These are phyloP conservation scores for Pollimyrus isidori DNA, from an alignment of 2,113 vertebrate species.

Conservation along the genomic window DNA sequence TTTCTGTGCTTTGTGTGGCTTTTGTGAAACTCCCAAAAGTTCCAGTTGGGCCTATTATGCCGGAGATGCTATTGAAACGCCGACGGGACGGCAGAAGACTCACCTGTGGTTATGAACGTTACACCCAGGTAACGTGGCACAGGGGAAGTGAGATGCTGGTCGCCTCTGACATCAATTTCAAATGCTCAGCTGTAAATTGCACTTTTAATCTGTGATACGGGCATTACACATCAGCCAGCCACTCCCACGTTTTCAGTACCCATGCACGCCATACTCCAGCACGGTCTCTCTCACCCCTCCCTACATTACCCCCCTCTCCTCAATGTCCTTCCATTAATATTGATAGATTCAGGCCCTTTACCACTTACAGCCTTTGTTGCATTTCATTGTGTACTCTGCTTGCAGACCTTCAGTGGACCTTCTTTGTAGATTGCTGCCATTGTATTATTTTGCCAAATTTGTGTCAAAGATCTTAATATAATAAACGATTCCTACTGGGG, in stretches of 20 bases:
- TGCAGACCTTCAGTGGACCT: neutral
- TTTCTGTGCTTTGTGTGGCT: neutral
- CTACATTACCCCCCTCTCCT: neutral
- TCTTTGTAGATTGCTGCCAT: neutral
- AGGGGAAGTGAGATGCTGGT: neutral
- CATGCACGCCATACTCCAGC: neutral
- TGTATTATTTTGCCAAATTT: neutral
- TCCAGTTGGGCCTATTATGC: neutral
- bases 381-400: neutral
- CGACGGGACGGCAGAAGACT: neutral
- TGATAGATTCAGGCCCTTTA: neutral
- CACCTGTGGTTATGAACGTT: neutral
- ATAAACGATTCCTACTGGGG: neutral
- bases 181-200: neutral
- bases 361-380: neutral
- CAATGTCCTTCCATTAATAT: neutral
- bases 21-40: neutral
- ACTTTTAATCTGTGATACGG: neutral
- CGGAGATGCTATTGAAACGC: neutral
- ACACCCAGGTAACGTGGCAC: neutral
- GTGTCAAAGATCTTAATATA: neutral
- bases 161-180: neutral
- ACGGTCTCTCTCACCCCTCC: neutral
- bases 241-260: neutral
- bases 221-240: neutral